A percentile compares a stretch with the other conserved stretches of the same genome.
These are phyloP conservation scores for Sycophaga agraensis DNA, from an alignment of 1,140 invertebrate species.

Conservation along the genomic window DNA sequence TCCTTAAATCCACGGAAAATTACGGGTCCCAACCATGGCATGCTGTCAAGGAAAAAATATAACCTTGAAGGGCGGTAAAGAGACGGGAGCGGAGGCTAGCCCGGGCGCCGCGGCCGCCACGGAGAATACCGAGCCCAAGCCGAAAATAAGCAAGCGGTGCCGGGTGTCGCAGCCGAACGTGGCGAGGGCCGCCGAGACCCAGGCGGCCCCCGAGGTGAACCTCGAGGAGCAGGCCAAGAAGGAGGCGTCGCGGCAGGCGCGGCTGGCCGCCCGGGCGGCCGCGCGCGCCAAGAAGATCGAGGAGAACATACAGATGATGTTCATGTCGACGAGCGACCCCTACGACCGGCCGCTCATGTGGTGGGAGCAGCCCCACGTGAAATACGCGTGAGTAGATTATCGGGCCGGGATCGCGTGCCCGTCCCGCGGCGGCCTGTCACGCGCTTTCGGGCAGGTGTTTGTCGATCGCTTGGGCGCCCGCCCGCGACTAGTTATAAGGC, in stretches of 20 bases:
- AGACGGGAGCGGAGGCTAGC: no score
- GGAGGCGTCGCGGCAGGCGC: no score
- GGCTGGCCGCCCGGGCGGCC: no score
- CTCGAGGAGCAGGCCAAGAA: no score
- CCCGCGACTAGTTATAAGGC: not conserved
- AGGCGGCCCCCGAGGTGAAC: not conserved
- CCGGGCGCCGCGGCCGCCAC: no score
- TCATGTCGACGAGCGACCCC: conserved; percentile 34
- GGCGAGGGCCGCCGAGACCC: not conserved
- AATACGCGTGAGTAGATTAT: conserved; percentile 46
- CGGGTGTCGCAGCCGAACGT: not conserved
- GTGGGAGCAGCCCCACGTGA: conserved; percentile 41
- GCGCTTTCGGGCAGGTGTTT: not conserved
- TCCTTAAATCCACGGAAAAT: no score
- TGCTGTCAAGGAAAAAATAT: not conserved
- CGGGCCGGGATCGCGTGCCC: not conserved
- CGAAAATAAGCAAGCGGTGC: not conserved
- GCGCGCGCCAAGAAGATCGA: not conserved
- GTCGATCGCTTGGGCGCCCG: no score
- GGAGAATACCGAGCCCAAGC: not conserved
- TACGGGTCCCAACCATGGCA: no score
- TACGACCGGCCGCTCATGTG: conserved; percentile 34
- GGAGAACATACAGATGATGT: conserved; percentile 20
- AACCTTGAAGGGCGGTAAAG: conserved; percentile 9
- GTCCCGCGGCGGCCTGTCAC: not conserved